Conservation (phyloP, 2,888 invertebrate genomes). For the Chloroclystis v-ata region DNA sequence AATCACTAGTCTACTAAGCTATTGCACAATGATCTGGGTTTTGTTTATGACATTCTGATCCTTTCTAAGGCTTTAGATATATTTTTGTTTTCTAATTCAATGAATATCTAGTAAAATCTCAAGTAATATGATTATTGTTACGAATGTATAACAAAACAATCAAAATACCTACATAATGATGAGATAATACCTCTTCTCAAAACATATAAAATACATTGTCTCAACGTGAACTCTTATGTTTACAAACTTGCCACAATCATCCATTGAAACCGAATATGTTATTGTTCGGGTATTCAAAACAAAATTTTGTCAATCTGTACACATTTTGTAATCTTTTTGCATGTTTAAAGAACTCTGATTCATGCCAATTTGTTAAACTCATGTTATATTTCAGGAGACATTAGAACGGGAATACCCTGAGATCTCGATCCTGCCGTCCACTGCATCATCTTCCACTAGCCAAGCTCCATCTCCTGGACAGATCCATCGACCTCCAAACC, state of each 20-base stretch:
- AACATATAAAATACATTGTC: constrained; percentile 14
- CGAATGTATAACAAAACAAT: no score
- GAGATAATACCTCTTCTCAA: constrained; percentile 4
- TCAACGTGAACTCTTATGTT: constrained; percentile 4
- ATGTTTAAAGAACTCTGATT: neutral
- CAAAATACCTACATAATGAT: neutral
- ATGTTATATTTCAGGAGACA: constrained; percentile 59
- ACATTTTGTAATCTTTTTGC: neutral
- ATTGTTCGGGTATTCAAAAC: constrained; percentile 8
- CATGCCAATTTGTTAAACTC: neutral
- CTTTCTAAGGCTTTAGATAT: no score
- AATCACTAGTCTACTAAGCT: no score
- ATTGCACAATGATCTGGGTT: no score
- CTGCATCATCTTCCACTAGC: constrained; percentile 65
- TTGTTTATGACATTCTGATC: no score
- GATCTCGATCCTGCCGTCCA: constrained; percentile 73
- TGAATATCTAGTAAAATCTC: no score
- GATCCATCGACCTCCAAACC: constrained; percentile 63
- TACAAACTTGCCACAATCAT: constrained; percentile 10
- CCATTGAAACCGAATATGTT: constrained; percentile 14
- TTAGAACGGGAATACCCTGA: constrained; percentile 75
- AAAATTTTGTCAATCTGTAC: constrained; percentile 5
- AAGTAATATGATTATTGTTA: no score
- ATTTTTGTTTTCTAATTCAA: no score
- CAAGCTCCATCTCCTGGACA: constrained; percentile 67